Percentiles rank a stretch among this genome's conserved stretches.
Conservation (phyloP, 2,797 vertebrate genomes). For the Acipenser ruthenus region DNA sequence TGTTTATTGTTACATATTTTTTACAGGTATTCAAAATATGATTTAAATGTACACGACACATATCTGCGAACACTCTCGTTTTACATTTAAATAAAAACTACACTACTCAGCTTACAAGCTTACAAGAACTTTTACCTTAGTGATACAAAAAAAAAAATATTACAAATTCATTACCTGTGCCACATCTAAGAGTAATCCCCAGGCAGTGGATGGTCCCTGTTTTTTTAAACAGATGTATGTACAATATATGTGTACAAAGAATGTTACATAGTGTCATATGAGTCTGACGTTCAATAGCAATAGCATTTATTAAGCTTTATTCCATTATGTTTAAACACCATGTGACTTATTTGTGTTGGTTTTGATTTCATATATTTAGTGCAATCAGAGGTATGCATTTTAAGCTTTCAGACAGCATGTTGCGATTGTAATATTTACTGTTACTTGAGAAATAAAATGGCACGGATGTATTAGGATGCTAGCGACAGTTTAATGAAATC, state of each 20-base stretch:
- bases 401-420: too few species aligned
- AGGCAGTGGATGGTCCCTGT: slow-evolving; percentile 10
- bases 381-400: too few species aligned
- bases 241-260: too few species aligned
- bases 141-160: slow-evolving; percentile 18
- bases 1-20: slow-evolving; percentile 23
- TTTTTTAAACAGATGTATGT: too few species aligned
- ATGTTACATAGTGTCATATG: too few species aligned
- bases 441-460: too few species aligned
- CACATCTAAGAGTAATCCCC: neutral
- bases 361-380: too few species aligned
- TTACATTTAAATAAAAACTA: slow-evolving; percentile 19
- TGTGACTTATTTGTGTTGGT: too few species aligned
- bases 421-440: too few species aligned
- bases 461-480: too few species aligned
- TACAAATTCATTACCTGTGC: neutral
- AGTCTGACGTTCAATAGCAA: neutral
- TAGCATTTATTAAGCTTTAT: neutral
- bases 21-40: slow-evolving; percentile 26
- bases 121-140: slow-evolving; percentile 14
- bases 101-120: neutral
- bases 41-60: slow-evolving; percentile 17
- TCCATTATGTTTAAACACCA: too few species aligned
- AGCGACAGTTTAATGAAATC: neutral
- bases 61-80: neutral